Evolutionary conservation across 64 coral and sea anemone species (phyloP), one percentile per base, ranked within the genome.

Genomic region (Stichodactyla helianthus): DNA sequence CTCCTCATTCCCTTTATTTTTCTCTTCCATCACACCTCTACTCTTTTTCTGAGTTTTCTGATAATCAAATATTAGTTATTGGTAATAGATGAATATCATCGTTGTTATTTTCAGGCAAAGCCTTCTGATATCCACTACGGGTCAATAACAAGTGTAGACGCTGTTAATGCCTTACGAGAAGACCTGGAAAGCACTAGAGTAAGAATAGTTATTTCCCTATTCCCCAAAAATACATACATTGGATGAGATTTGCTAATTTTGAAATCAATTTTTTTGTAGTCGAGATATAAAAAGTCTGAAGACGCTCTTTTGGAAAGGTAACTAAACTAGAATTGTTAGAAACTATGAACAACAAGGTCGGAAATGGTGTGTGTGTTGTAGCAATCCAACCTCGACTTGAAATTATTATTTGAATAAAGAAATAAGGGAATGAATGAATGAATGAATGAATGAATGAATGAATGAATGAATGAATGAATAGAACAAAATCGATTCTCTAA

Each of bases 281-380:
- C 59, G 27, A 88, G 86, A 81, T 95, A 77, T 80, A 70, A 93
- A 59, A 93, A 90, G 6, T 83, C 94, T 17, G 94, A 95, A 90
- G 84, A 67, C 28, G 91, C 62, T 4, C 65, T 95, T 57, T 77
- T 92, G 81, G 91, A 95, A 50, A 95, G 94, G 94, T 95, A 82
- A 67, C 7, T 5, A 65, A 44, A 44, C 35, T 44, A 44, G 35
- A 44, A 44, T 44, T 44, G 35, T 44, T 44, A 44, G 35, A 44
- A 44, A 44, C 35, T 44, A 1, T 44, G 2, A 44, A 44, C 35
- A 44, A 44, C 35, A 44, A 44, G 35, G 35, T 44, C 35, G 35
- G 35, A 44, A 44, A 44, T 44, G 35, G 2, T 2, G 35, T 44
- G 28, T 31, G 35, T 44, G 35, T 44, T 44, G 35, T 44, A 44